phyloP scores from a whole-genome alignment of 2,113 vertebrate species.

The Phalacrocorax aristotelis region DNA sequence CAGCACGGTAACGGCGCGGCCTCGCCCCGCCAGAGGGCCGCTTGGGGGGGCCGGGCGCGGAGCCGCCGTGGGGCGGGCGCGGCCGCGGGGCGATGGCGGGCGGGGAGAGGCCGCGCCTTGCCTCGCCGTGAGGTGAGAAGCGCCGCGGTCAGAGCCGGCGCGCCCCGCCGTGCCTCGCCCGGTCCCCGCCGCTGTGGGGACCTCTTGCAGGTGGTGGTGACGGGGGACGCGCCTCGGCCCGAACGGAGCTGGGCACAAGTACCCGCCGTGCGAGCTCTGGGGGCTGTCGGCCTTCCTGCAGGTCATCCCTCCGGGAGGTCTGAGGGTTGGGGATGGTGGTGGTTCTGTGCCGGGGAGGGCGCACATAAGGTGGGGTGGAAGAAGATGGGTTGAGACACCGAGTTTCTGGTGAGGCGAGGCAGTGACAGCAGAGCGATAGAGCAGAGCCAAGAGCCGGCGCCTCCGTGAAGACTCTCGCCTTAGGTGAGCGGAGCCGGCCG shows the following conservation, averaged over 20 bases:
- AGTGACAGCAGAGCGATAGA: rapidly evolving
- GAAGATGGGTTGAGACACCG: no score
- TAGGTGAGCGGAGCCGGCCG: rapidly evolving
- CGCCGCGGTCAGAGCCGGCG: no score
- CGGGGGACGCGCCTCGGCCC: no score
- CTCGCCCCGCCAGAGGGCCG: no score
- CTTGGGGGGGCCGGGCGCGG: no score
- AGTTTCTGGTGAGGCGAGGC: not conserved
- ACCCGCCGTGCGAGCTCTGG: rapidly evolving
- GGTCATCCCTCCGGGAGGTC: rapidly evolving
- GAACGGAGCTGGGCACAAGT: rapidly evolving
- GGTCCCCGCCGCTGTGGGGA: not conserved
- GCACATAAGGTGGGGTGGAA: rapidly evolving
- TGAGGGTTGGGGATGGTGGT: rapidly evolving
- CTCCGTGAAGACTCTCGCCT: rapidly evolving
- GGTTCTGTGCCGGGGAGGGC: not conserved
- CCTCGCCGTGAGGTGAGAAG: no score
- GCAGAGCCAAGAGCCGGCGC: no score
- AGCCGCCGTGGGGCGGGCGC: no score
- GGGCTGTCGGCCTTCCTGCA: rapidly evolving
- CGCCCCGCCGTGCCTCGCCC: not conserved
- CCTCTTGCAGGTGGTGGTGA: no score
- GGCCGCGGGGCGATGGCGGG: no score
- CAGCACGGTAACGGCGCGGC: no score
- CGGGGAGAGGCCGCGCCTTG: no score